Evolutionary conservation across 2,797 vertebrate species (phyloP).

Genomic region (Gambelia wislizenii): DNA sequence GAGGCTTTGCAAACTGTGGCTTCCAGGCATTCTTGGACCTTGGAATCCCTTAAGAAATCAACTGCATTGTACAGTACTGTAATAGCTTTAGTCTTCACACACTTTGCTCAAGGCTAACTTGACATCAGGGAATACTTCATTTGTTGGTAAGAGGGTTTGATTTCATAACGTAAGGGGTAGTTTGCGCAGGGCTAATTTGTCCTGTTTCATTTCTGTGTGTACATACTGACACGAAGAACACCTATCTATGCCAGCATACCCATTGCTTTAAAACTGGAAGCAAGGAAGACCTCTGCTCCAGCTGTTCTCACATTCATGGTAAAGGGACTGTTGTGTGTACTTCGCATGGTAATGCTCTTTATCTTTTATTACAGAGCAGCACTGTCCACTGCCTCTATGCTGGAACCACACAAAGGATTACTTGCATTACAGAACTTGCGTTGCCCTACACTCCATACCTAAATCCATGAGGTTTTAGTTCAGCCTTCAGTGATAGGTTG

Average conservation of each 20-base stretch:
- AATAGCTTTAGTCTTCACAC: not conserved
- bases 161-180: not conserved
- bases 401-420: slow-evolving; percentile 63
- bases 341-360: slow-evolving; percentile 68
- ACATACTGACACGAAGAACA: not conserved
- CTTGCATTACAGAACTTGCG: slow-evolving; percentile 66
- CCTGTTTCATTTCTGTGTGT: not conserved
- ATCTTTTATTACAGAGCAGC: slow-evolving; percentile 72
- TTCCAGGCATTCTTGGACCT: not conserved
- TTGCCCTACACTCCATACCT: too few relatives aligned
- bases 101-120: not conserved
- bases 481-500: slow-evolving; percentile 35
- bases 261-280: not conserved
- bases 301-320: not conserved
- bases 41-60: not conserved
- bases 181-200: too few relatives aligned
- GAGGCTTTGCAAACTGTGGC: not conserved
- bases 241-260: not conserved
- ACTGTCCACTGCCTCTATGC: slow-evolving; percentile 67
- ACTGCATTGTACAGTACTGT: not conserved
- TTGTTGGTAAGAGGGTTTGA: not conserved
- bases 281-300: not conserved
- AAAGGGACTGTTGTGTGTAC: slow-evolving; percentile 36
- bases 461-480: slow-evolving; percentile 50
- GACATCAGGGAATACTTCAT: not conserved